Evolutionary conservation across 2,797 vertebrate species (phyloP).

Genomic region (Varecia variegata): DNA sequence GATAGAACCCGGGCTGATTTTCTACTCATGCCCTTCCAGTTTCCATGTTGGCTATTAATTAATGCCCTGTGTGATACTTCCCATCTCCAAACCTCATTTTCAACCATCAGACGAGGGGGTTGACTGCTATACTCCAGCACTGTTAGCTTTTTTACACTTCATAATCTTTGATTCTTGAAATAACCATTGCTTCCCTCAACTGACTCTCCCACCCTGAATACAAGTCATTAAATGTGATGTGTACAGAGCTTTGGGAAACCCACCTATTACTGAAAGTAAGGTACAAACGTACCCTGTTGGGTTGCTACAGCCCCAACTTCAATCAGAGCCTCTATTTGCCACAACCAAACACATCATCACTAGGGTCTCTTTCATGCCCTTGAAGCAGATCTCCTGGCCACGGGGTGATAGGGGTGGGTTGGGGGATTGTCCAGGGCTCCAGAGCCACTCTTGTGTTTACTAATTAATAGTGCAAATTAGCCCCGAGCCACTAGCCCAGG

Average conservation of each 20-base stretch:
- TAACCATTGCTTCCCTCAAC: not conserved
- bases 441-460: not conserved
- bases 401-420: not conserved
- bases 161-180: constrained; percentile 22
- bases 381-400: not conserved
- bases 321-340: not conserved
- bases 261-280: not conserved
- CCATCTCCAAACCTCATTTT: not conserved
- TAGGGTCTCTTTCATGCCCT: not conserved
- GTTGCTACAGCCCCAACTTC: not conserved
- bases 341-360: not conserved
- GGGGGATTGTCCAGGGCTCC: not conserved
- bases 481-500: not conserved
- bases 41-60: not conserved
- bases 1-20: not conserved
- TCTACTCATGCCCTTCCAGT: not conserved
- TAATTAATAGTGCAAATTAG: not conserved
- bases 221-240: not conserved
- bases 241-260: not conserved
- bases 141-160: not conserved
- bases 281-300: not conserved
- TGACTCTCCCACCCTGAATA: not conserved
- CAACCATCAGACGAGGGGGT: not conserved
- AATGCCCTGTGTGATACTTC: not conserved
- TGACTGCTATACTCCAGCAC: not conserved